These are phyloP conservation scores for Phainopepla nitens DNA, from an alignment of 2,113 vertebrate genomes.

Conservation along the genomic window DNA sequence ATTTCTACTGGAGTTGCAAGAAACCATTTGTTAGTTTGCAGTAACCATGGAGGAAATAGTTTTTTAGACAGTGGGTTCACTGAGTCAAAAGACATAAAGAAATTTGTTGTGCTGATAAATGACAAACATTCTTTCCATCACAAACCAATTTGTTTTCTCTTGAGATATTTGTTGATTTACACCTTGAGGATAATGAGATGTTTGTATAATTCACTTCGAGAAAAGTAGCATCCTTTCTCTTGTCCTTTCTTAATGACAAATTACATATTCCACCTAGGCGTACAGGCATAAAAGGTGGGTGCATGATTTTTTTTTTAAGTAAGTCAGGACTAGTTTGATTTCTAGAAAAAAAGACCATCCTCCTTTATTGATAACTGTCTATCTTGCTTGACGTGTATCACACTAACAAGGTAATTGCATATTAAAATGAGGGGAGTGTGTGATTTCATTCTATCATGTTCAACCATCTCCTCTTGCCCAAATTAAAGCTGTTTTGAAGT, in stretches of 20 bases:
- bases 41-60: not conserved
- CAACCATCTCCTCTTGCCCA: slow-evolving; percentile 18
- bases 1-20: not conserved
- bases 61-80: not conserved
- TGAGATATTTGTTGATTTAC: not conserved
- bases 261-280: fast-evolving
- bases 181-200: not conserved
- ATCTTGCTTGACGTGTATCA: not conserved
- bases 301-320: too few species aligned
- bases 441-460: not conserved
- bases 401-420: not conserved
- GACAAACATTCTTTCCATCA: not conserved
- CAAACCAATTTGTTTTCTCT: not conserved
- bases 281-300: not conserved
- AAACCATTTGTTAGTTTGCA: not conserved
- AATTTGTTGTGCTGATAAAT: not conserved
- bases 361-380: not conserved
- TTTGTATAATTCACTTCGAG: not conserved
- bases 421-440: not conserved
- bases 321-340: not conserved
- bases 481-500: slow-evolving; percentile 39
- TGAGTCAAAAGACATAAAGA: not conserved
- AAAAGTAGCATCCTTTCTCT: not conserved
- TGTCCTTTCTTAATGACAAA: not conserved
- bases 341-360: not conserved